phyloP scores from a whole-genome alignment of 1,140 invertebrate genomes.

The Hycleus cichorii region DNA sequence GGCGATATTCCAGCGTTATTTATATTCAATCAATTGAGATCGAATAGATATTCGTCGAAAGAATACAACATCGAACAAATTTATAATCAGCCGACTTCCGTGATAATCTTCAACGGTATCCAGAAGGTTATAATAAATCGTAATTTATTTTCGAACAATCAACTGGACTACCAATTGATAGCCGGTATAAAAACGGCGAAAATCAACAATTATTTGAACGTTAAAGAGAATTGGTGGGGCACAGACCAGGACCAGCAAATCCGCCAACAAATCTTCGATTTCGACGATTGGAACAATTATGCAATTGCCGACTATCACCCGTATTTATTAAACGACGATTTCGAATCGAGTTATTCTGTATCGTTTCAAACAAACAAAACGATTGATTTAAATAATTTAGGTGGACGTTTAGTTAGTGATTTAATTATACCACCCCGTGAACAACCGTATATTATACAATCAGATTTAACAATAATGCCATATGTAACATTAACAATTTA shows the following conservation, averaged over 20 bases:
- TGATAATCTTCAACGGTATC: constrained; percentile 87
- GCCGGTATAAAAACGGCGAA: constrained; percentile 86
- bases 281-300: constrained; percentile 99
- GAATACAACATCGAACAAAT: constrained; percentile 24
- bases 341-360: constrained; percentile 68
- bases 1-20: constrained; percentile 76
- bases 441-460: constrained; percentile 74
- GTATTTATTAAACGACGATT: constrained; percentile 69
- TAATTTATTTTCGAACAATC: constrained; percentile 87
- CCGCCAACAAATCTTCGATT: constrained; percentile 88
- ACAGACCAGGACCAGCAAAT: constrained; percentile 64
- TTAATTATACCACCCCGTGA: constrained; percentile 59
- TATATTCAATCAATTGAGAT: constrained; percentile 66
- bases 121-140: constrained; percentile 87
- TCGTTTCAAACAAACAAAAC: constrained; percentile 49
- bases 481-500: constrained; percentile 76
- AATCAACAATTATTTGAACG: constrained; percentile 80
- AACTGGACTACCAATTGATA: constrained; percentile 83
- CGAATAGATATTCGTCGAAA: constrained; percentile 51
- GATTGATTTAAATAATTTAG: constrained; percentile 62
- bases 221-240: constrained; percentile 96
- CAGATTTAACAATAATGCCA: constrained; percentile 96
- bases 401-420: constrained; percentile 74
- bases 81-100: constrained; percentile 62
- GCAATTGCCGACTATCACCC: constrained; percentile 85